phyloP scores from a whole-genome alignment of 2,888 invertebrate genomes.

The Hoplodrina ambigua region DNA sequence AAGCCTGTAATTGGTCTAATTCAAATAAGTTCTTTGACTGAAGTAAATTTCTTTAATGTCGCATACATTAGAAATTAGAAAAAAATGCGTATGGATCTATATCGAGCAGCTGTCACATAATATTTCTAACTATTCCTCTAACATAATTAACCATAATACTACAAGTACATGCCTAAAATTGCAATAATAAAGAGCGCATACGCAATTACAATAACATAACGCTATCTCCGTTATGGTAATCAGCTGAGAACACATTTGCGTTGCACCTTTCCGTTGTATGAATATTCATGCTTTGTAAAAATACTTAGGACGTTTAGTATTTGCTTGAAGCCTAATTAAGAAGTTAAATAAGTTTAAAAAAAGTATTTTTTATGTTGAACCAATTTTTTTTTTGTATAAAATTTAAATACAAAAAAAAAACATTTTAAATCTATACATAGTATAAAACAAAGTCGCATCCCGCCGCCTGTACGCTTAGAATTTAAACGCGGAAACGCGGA shows the following conservation, averaged over 20 bases:
- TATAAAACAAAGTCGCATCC: no score
- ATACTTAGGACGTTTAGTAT: constrained; percentile 28
- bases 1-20: no score
- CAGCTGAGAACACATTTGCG: constrained; percentile 43
- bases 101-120: constrained; percentile 20
- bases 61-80: not conserved
- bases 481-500: no score
- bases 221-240: constrained; percentile 59
- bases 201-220: constrained; percentile 52
- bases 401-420: no score
- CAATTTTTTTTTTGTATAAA: no score
- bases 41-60: not conserved
- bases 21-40: no score
- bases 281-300: constrained; percentile 58
- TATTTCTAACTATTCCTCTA: not conserved
- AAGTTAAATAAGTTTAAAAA: constrained; percentile 21
- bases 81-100: not conserved
- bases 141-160: constrained; percentile 12
- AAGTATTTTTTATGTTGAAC: not conserved
- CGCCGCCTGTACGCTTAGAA: no score
- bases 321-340: constrained; percentile 33
- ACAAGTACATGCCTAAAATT: constrained; percentile 36
- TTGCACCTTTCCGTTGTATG: constrained; percentile 60
- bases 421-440: no score
- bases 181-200: constrained; percentile 30